Evolutionary conservation across 1,140 invertebrate genomes (phyloP), one percentile per base, ranked within the genome.

Genomic region (Zaprionus tsacasi): DNA sequence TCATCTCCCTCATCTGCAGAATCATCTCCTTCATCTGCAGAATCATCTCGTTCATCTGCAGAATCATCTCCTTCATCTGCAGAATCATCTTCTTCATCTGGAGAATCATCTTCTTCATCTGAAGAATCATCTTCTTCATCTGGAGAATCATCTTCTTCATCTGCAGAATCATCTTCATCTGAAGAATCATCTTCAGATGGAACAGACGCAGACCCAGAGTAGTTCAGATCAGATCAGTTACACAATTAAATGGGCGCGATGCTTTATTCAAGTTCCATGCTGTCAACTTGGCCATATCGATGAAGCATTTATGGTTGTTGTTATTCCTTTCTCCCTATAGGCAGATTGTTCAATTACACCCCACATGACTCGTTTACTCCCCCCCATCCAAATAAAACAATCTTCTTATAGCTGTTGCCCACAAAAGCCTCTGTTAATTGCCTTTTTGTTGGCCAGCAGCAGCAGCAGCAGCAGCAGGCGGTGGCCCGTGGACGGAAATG

Each of bases 381-480:
- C 21, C 38, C 25, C 17, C 8, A 45, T 1, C 33, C 13, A 45
- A 60, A 40, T 58, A 40, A 40, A 40, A 36, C 56, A 58, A 58
- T 58, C 56, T 17, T 38, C 35, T 40, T 58, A 58, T 25, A 30
- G 38, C 38, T 45, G 38, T 45, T 45, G 38, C 58, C 58, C 25
- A 43, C 25, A 60, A 60, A 60, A 60, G 36, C 58, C 13, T 60
- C 25, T 17, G 36, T 50, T 60, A 60, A 60, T 60, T 60, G 58
- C 38, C 58, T 60, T 60, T 45, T 60, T 60, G 58, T 60, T 50
- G 45, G 45, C 17, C 45, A 25, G 17, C 45, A 50, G 45, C 45
- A 15, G 38, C 38, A 5, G n/a, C n/a, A n/a, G n/a, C n/a, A 21
- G 10, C 17, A 48, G 15, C 45, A 21, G 45, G 45, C 45, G 15